phyloP scores from a whole-genome alignment of 2,113 vertebrate genomes.

The Typhlomys cinereus region DNA sequence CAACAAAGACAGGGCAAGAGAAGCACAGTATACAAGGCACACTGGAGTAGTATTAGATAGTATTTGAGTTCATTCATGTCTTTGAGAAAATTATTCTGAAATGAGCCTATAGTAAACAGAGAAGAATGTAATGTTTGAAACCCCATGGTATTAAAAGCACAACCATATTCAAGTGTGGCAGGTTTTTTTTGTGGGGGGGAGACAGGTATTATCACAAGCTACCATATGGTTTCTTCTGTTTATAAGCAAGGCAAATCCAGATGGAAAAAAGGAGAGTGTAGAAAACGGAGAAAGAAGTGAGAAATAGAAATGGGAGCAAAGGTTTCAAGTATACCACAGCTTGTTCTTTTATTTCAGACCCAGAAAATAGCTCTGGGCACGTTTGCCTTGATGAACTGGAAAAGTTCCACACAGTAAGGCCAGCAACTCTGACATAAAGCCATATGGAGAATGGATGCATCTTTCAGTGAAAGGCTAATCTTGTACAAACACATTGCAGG shows the following conservation, averaged over 20 bases:
- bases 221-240: conserved; percentile 55
- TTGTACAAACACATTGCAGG: conserved; percentile 71
- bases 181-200: not conserved
- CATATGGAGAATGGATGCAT: conserved; percentile 51
- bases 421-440: conserved; percentile 64
- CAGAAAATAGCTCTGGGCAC: conserved; percentile 72
- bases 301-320: conserved; percentile 59
- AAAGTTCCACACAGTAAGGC: conserved; percentile 71
- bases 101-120: not conserved
- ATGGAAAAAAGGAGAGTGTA: conserved; percentile 11
- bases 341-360: conserved; percentile 73
- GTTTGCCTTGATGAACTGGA: conserved; percentile 75
- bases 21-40: not conserved
- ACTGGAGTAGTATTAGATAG: too few species aligned
- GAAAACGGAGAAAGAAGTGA: conserved; percentile 51
- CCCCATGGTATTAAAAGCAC: not conserved
- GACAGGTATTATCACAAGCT: conserved; percentile 50
- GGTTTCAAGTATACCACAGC: conserved; percentile 51
- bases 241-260: conserved; percentile 47
- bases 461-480: conserved; percentile 69
- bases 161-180: not conserved
- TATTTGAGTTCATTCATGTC: not conserved
- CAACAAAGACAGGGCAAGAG: not conserved
- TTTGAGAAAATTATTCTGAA: not conserved
- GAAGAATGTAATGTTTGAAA: conserved; percentile 45